Conservation (phyloP, 2,113 vertebrate species). For the Alethe castanea region DNA sequence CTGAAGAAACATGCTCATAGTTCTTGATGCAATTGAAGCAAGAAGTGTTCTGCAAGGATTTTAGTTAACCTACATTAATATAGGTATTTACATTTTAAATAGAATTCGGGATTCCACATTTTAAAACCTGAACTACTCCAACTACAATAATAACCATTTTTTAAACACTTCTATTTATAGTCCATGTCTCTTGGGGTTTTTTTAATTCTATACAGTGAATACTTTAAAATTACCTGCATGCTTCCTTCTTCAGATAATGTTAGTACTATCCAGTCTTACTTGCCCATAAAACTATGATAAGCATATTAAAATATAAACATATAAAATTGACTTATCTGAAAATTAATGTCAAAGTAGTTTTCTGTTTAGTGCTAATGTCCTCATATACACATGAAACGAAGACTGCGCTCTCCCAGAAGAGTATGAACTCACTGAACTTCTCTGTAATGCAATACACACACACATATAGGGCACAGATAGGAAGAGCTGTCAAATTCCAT, state of each 20-base stretch:
- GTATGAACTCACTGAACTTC: background rate
- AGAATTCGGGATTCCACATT: background rate
- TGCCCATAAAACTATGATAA: background rate
- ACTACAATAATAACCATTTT: background rate
- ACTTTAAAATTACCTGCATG: background rate
- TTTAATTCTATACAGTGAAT: background rate
- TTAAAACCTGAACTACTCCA: background rate
- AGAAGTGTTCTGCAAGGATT: background rate
- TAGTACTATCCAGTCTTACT: background rate
- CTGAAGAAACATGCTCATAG: background rate
- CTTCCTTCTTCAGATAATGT: background rate
- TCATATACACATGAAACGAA: background rate
- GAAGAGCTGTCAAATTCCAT: background rate
- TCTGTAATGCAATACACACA: background rate
- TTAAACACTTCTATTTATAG: background rate
- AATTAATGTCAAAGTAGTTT: background rate
- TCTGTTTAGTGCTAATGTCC: background rate
- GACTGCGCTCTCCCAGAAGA: background rate
- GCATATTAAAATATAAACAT: background rate
- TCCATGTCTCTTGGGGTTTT: fast-evolving
- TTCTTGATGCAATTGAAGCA: background rate
- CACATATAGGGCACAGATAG: background rate
- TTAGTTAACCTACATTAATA: background rate
- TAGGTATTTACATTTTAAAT: background rate
- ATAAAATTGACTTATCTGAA: background rate